Evolutionary conservation across 2,888 invertebrate species (phyloP), one percentile per base, ranked within the genome.

Genomic region (Drosophila algonquin): DNA sequence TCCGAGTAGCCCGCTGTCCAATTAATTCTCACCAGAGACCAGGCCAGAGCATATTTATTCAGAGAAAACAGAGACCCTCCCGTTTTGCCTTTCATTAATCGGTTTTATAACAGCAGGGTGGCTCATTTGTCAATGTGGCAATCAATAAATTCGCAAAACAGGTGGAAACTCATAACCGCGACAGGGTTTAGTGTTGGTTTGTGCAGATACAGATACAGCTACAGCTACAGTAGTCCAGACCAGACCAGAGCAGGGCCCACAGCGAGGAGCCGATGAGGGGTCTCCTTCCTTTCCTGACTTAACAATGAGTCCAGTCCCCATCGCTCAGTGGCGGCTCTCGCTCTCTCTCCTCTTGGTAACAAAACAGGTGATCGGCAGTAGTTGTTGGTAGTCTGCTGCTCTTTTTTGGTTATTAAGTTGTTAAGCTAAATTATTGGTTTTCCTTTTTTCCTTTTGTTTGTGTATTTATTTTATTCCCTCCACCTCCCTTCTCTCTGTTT

Each of bases 321-420:
- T 32, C 53, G 30, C 46, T 32, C n/a, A 18, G 46, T 30, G 57
- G 35, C 18, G 27, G 58, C n/a, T 30, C 45, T 48, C n/a, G n/a
- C 60, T 21, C 3, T 21, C 21, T 54, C 50, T 47, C 30, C 8
- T 67, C 40, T 14, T 30, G 50, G 56, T 5, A 24, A 24, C 24
- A 24, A 90, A 90, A 88, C 90, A 90, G 90, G 90, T 90, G 90
- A 90, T 89, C 79, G 57, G n/a, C 44, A 57, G 47, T 46, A 50
- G 30, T 30, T 7, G 52, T 46, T 12, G 35, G 16, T 61, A 75
- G 76, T 71, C 69, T 68, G 74, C 75, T 65, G 71, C 84, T 81
- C 67, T 84, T 89, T 89, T 89, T 40, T 40, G 40, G 81, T 90
- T 91, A 91, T 90, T 90, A 91, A 91, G 90, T 91, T 89, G 90